Conservation (phyloP, 2,113 vertebrate species). For the Motacilla tschutschensis region DNA sequence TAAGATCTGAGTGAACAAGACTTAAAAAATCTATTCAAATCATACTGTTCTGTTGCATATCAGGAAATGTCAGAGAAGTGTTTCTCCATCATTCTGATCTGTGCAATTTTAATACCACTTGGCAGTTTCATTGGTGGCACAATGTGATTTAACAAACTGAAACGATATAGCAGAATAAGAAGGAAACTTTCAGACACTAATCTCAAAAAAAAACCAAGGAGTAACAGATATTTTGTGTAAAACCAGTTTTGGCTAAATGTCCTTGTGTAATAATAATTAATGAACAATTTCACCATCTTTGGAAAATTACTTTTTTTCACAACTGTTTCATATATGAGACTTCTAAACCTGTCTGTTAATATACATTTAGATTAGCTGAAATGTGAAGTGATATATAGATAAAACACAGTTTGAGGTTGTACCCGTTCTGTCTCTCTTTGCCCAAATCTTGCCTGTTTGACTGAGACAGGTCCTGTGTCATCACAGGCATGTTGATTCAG, state of each 20-base stretch:
- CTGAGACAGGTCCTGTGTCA: not conserved
- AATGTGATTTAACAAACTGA: not conserved
- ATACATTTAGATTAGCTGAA: not conserved
- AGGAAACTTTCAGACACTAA: not conserved
- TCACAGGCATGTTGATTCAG: not conserved
- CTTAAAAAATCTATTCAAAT: not conserved
- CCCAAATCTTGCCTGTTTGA: not conserved
- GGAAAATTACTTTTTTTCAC: not conserved
- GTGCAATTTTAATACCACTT: not conserved
- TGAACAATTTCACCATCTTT: not conserved
- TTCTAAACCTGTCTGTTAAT: not conserved
- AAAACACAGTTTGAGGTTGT: not conserved
- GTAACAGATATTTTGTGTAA: not conserved
- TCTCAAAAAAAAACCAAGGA: not conserved
- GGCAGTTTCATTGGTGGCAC: not conserved
- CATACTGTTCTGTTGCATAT: not conserved
- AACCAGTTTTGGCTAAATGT: not conserved
- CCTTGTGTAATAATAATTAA: not conserved
- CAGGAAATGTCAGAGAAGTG: not conserved
- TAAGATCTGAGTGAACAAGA: not conserved
- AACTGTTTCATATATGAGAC: accelerated
- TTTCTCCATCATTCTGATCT: not conserved
- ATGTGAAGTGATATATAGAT: not conserved
- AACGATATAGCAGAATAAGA: not conserved
- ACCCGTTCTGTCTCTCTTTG: not conserved